Base-by-base conservation (phyloP, 1,140 invertebrate genomes). In the Metaphire vulgaris region DNA sequence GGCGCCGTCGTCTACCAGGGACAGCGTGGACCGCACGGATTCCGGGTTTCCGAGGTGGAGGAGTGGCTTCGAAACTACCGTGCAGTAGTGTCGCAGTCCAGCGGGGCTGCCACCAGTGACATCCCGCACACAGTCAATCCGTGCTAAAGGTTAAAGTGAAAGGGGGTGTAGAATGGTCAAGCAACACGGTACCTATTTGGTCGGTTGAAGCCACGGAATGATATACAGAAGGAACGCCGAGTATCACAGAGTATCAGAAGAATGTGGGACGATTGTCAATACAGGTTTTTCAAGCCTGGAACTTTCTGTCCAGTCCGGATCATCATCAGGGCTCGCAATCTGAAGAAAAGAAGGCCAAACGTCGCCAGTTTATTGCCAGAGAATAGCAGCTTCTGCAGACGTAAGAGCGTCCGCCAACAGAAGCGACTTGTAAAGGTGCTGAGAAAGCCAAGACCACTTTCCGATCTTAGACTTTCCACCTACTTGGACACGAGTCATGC, bases 21-120 rank as follows among this genome's bases (percentile, higher is more conserved):
- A n/a, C 78, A 77, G 14, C 73, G 77, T 14, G 82, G 82, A 12
- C 82, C 82, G 2, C 14, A 33, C 0, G 79, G 79, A 0, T 83
- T 81, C 68, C 21, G 65, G 14, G 1, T 82, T 12, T 74, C 79
- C 16, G 80, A 82, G 34, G 79, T 83, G 15, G 77, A 78, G 30
- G 71, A 81, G 0, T 82, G 81, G 81, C 74, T 83, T 21, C 6
- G 6, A 6, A 56, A 56, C 41, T 56, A 56, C 41, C 31, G 31
- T n/a, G 21, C 21, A 21, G 6, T 12, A 6, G 6, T 56, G 21
- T 56, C 41, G 41, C 41, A 56, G 41, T 56, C 21, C 41, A 6
- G 41, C 41, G 41, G 6, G 21, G 21, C 41, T 56, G 21, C 6
- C 6, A 12, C 21, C 41, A 56, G 21, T 12, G 6, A 6, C 41